Percentiles rank a stretch among this genome's conserved stretches.
These are phyloP conservation scores for Rhinoraja longicauda DNA, from an alignment of 2,797 vertebrate species.

Conservation along the genomic window DNA sequence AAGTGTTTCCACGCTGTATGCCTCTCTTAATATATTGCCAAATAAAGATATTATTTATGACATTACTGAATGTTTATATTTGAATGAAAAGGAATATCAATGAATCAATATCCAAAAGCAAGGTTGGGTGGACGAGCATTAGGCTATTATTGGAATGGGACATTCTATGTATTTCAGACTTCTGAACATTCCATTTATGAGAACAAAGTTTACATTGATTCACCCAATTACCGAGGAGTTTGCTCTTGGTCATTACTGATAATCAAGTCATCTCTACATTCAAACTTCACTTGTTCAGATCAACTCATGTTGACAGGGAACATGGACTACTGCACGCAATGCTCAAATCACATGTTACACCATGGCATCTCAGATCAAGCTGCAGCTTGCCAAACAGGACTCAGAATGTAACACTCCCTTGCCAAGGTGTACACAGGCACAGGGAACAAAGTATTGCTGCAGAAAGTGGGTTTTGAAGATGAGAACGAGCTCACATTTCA, in stretches of 20 bases:
- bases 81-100: neutral
- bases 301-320: neutral
- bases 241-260: neutral
- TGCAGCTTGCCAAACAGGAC: neutral
- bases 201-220: neutral
- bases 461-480: neutral
- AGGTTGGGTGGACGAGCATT: neutral
- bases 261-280: neutral
- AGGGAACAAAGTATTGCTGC: neutral
- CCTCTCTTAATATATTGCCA: neutral
- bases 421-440: neutral
- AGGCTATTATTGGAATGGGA: neutral
- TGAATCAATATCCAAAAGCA: neutral
- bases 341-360: no score
- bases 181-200: neutral
- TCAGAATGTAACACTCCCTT: neutral
- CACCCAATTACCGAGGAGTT: neutral
- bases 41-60: neutral
- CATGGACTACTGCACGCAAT: no score
- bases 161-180: neutral
- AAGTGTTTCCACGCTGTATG: no score
- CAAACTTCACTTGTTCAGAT: neutral
- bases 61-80: neutral
- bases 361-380: neutral
- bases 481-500: neutral